Percentiles rank a stretch among this genome's conserved stretches.
Evolutionary conservation across 1,140 invertebrate species (phyloP).

Genomic region (Pseudomyrmex cubaensis): DNA sequence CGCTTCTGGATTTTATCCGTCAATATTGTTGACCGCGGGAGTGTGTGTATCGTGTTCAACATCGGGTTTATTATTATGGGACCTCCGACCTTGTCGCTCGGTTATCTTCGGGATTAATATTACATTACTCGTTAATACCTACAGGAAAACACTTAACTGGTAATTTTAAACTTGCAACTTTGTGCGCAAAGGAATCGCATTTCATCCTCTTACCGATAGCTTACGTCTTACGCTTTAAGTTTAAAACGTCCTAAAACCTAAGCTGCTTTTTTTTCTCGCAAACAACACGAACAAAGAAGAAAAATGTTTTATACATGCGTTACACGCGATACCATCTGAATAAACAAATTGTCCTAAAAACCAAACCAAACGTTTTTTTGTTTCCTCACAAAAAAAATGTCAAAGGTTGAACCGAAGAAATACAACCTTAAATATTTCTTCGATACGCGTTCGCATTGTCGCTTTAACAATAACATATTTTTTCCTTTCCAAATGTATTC

Average conservation of each 20-base stretch:
- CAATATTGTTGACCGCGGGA: constrained; percentile 70
- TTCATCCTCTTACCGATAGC: constrained; percentile 45
- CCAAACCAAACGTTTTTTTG: not conserved
- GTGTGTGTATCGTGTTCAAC: constrained; percentile 49
- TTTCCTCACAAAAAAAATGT: not conserved
- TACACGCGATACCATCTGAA: not conserved
- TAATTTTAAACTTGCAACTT: constrained; percentile 46
- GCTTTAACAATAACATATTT: not conserved
- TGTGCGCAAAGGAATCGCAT: constrained; percentile 30
- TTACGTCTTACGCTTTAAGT: not conserved
- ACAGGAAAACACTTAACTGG: constrained; percentile 9
- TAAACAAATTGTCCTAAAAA: not conserved
- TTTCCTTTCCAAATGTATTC: not conserved
- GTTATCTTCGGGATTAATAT: constrained; percentile 37
- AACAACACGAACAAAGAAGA: not conserved
- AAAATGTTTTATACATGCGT: not conserved
- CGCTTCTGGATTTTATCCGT: constrained; percentile 74
- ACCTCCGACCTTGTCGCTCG: constrained; percentile 50
- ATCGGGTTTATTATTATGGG: constrained; percentile 41
- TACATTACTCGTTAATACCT: constrained; percentile 39
- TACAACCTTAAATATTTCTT: not conserved
- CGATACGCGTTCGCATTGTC: not conserved
- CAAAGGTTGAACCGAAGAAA: not conserved
- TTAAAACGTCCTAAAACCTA: constrained; percentile 19
- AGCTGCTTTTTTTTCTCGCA: not conserved